Evolutionary conservation across 2,888 invertebrate genomes (phyloP).

Genomic region (Phortica magna): DNA sequence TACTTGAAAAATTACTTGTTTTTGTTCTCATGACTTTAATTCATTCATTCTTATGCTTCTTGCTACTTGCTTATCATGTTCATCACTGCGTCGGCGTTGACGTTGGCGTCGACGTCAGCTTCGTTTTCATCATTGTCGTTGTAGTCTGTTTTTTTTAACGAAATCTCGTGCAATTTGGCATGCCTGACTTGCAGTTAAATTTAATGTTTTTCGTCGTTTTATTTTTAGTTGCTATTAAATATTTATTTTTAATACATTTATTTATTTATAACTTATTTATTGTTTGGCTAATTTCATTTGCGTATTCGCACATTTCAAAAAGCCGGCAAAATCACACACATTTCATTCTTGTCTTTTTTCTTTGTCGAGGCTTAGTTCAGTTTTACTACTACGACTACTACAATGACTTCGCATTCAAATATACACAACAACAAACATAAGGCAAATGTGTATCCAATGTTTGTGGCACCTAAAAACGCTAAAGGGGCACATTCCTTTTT

Average conservation of each 20-base stretch:
- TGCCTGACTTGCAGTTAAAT: too few relatives aligned
- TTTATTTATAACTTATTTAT: background rate
- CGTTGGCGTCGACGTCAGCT: too few relatives aligned
- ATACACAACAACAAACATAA: background rate
- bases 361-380: background rate
- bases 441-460: constrained; percentile 38
- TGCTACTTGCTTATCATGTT: background rate
- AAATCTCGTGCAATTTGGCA: background rate
- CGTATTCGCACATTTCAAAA: background rate
- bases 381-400: constrained; percentile 7
- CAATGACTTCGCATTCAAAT: background rate
- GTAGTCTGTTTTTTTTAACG: background rate
- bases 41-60: background rate
- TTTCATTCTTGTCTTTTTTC: too few relatives aligned
- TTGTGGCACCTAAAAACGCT: constrained; percentile 22
- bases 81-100: background rate
- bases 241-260: background rate
- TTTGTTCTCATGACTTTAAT: too few relatives aligned
- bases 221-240: background rate
- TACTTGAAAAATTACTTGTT: too few relatives aligned
- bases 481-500: background rate
- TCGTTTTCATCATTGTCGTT: background rate
- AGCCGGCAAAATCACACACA: background rate
- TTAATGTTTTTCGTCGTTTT: too few relatives aligned
- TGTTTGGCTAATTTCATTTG: background rate